Percentiles rank a stretch among this genome's conserved stretches.
Conservation (phyloP, 1,140 invertebrate species). For the Drosophila pseudoobscura region DNA sequence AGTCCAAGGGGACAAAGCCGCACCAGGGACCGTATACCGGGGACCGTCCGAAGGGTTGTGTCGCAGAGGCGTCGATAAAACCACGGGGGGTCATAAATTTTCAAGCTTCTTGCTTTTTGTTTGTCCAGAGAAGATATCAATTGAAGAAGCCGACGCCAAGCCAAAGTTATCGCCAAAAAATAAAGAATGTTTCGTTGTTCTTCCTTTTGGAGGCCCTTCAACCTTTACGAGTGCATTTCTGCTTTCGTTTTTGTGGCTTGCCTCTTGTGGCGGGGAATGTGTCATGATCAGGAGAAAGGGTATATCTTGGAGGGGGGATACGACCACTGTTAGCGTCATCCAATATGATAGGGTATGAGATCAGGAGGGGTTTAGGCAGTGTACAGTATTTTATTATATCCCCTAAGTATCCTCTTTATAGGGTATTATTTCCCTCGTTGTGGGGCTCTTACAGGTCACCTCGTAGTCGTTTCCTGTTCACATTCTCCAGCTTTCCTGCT, state of each 20-base stretch:
- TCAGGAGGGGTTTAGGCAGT: neutral
- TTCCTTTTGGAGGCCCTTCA: constrained; percentile 20
- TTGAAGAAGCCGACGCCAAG: constrained; percentile 57
- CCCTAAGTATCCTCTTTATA: too few species aligned
- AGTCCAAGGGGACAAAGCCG: constrained; percentile 8
- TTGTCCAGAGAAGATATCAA: constrained; percentile 68
- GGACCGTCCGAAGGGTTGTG: constrained; percentile 11
- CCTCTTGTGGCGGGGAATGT: constrained; percentile 42
- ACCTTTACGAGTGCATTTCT: constrained; percentile 58
- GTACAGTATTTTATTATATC: neutral
- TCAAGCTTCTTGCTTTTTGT: constrained; percentile 75
- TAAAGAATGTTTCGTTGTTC: constrained; percentile 50
- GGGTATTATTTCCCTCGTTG: neutral
- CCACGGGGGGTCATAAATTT: constrained; percentile 79
- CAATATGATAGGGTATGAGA: neutral
- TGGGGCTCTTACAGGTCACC: constrained; percentile 12
- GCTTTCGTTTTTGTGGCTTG: constrained; percentile 19
- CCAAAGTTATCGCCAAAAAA: constrained; percentile 77
- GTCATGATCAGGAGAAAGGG: constrained; percentile 46
- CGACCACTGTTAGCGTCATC: neutral
- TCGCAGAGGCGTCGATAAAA: constrained; percentile 77
- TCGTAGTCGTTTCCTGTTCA: neutral
- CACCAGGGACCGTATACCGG: constrained; percentile 18
- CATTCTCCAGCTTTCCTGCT: constrained; percentile 8
- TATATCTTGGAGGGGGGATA: constrained; percentile 20